Conservation (phyloP, 2,113 vertebrate genomes). For the Cathartes aura region DNA sequence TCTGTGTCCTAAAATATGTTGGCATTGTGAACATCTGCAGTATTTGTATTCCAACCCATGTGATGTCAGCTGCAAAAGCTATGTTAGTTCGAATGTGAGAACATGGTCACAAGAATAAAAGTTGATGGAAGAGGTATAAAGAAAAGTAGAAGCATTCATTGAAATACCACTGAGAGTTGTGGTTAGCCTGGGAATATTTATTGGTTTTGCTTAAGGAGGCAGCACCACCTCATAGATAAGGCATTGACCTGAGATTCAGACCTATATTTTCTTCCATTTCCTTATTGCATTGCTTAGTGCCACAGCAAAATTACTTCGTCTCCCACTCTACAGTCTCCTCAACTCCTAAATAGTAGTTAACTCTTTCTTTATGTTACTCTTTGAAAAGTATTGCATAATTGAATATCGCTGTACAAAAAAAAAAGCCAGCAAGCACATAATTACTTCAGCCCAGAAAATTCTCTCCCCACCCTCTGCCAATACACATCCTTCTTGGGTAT, state of each 20-base stretch:
- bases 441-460: neutral
- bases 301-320: neutral
- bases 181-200: neutral
- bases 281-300: neutral
- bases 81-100: neutral
- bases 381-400: neutral
- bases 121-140: neutral
- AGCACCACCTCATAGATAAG: neutral
- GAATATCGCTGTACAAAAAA: neutral
- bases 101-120: conserved; percentile 11
- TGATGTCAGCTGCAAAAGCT: neutral
- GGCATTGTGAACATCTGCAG: neutral
- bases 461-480: neutral
- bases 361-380: neutral
- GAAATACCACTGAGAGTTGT: neutral
- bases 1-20: neutral
- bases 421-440: neutral
- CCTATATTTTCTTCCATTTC: neutral
- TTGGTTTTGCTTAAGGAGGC: neutral
- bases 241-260: neutral
- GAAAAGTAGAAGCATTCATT: neutral
- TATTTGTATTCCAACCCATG: neutral
- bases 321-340: neutral
- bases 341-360: neutral
- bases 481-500: neutral